Conservation (phyloP, 2,113 vertebrate species). For the Labrus mixtus region DNA sequence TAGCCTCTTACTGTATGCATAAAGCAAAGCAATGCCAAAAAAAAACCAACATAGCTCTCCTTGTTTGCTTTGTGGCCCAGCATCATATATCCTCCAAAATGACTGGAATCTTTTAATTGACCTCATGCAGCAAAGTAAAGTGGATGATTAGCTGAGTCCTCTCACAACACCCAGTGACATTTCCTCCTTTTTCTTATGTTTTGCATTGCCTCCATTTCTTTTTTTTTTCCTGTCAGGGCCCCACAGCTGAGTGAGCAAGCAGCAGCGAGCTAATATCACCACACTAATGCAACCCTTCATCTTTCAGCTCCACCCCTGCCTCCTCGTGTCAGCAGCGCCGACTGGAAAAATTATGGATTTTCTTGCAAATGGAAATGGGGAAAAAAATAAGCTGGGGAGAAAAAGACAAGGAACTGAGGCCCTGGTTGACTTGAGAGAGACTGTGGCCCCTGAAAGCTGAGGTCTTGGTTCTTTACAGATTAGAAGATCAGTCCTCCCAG, state of each 20-base stretch:
- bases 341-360: conserved; percentile 64
- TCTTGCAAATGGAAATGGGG: conserved; percentile 64
- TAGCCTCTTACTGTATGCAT: background rate
- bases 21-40: background rate
- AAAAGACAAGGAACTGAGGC: conserved; percentile 48
- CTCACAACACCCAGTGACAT: conserved; percentile 53
- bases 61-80: conserved; percentile 39
- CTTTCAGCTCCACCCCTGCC: conserved; percentile 40
- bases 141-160: conserved; percentile 68
- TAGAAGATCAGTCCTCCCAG: conserved; percentile 78
- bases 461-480: conserved; percentile 80
- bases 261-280: conserved; percentile 49
- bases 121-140: conserved; percentile 68
- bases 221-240: conserved; percentile 7
- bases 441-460: conserved; percentile 60
- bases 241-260: conserved; percentile 41
- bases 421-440: conserved; percentile 53
- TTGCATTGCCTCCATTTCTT: conserved; percentile 16
- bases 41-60: background rate
- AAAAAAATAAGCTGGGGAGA: conserved; percentile 31
- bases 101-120: conserved; percentile 66
- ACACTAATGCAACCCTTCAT: conserved; percentile 68
- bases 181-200: conserved; percentile 49
- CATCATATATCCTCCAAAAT: background rate
- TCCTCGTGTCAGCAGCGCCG: conserved; percentile 21